Evolutionary conservation across 2,888 invertebrate genomes (phyloP), one percentile per base, ranked within the genome.

Genomic region (Drepana falcataria): DNA sequence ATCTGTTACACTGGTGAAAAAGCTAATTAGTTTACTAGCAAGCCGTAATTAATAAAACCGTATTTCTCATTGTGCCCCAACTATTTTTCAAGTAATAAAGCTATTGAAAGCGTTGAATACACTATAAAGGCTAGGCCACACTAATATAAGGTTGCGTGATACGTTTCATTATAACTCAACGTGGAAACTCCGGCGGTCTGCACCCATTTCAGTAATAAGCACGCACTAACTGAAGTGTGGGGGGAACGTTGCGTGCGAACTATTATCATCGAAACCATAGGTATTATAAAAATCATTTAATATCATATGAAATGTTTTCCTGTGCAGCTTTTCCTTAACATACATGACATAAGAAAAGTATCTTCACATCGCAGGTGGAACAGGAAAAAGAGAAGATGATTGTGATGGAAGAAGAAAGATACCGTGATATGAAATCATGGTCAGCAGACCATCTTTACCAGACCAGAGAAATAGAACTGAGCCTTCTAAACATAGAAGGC

Each of bases 121-220:
- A 49, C 21, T 49, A 34, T 40, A 51, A 51, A 51, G 51, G 51
- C 51, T 51, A 52, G 58, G 53, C 53, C 48, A 55, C 55, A 61
- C 59, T 61, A 54, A 61, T 64, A 65, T 66, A 63, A 62, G 67
- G 66, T 79, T 70, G 87, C 87, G 87, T 87, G 87, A 68, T 69
- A 57, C 65, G 60, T 73, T 77, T 83, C 83, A 83, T 85, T 84
- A 85, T 73, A 73, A 70, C 69, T 58, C 69, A 72, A 80, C 75
- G 79, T 80, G 74, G 79, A 79, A 82, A 81, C 79, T 79, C 79
- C 79, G 73, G 75, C 68, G 69, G 66, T 71, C 79, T 74, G 64
- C 75, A 68, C 77, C 77, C 75, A 74, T 79, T 79, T 73, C 66
- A 66, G 69, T 71, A 69, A 75, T 69, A 70, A 75, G 70, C 81